Evolutionary conservation across 2,888 invertebrate genomes (phyloP).

Genomic region (Drosophila kanekoi): DNA sequence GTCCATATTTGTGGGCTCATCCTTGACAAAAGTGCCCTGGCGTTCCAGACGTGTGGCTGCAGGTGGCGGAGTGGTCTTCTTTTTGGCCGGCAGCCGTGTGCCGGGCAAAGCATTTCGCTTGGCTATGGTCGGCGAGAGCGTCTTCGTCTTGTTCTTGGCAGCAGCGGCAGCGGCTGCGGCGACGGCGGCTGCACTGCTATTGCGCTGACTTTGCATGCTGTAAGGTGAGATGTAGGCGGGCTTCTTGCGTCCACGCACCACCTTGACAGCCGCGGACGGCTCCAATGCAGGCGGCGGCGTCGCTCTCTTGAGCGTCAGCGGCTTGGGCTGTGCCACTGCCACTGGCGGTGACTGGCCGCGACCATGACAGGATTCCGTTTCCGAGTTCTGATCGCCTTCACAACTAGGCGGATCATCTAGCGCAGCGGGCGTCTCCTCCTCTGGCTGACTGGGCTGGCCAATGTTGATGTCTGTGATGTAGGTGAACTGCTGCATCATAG

Average conservation of each 20-base stretch:
- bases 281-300: constrained; percentile 47
- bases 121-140: constrained; percentile 58
- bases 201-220: constrained; percentile 83
- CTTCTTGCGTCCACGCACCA: constrained; percentile 86
- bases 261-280: constrained; percentile 68
- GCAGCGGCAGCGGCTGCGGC: constrained; percentile 10
- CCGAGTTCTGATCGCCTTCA: constrained; percentile 87
- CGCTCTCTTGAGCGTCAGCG: constrained; percentile 5
- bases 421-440: constrained; percentile 34
- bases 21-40: constrained; percentile 97
- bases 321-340: background rate
- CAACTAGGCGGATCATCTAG: constrained; percentile 83
- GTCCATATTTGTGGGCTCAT: constrained; percentile 87
- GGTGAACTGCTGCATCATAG: constrained; percentile 82
- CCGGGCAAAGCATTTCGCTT: constrained; percentile 50
- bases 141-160: constrained; percentile 64
- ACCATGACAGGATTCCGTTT: constrained; percentile 86
- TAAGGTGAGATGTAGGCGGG: constrained; percentile 89
- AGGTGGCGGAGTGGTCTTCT: constrained; percentile 50
- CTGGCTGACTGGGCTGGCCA: constrained; percentile 70
- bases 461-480: constrained; percentile 82
- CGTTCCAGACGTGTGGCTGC: constrained; percentile 88
- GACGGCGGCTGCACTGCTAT: constrained; percentile 32
- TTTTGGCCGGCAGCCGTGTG: constrained; percentile 56
- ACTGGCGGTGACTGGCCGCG: constrained; percentile 52